These are phyloP conservation scores for Sceloporus undulatus DNA, from an alignment of 2,113 vertebrate genomes.

Conservation along the genomic window DNA sequence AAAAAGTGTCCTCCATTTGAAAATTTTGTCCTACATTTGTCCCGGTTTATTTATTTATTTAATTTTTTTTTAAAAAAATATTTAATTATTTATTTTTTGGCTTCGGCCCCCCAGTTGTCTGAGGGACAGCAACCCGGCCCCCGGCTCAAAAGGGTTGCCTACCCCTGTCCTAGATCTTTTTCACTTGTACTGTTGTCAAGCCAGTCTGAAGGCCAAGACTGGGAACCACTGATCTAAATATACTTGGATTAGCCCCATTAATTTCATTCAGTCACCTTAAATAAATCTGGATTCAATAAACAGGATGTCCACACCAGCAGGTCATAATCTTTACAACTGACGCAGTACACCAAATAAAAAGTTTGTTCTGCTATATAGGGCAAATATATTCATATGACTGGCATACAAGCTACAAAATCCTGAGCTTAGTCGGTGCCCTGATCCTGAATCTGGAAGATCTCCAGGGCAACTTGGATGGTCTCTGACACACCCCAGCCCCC, in stretches of 20 bases:
- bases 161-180: not conserved
- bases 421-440: not conserved
- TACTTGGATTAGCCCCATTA: not conserved
- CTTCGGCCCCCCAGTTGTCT: too few relatives aligned
- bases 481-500: not conserved
- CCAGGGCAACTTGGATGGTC: not conserved
- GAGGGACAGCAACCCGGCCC: too few relatives aligned
- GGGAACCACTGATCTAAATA: not conserved
- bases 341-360: not conserved
- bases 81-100: too few relatives aligned
- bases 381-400: not conserved
- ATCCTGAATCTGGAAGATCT: not conserved
- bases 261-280: not conserved
- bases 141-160: too few relatives aligned
- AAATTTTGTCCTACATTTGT: too few relatives aligned
- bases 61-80: too few relatives aligned
- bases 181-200: too few relatives aligned
- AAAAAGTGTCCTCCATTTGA: too few relatives aligned
- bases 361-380: not conserved
- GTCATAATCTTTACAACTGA: not conserved
- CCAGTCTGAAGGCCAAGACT: too few relatives aligned
- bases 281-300: not conserved
- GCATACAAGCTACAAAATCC: not conserved
- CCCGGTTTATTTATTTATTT: too few relatives aligned
- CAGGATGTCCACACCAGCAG: not conserved